These are phyloP conservation scores for Caenorhabditis brenneri DNA, from an alignment of 1,140 invertebrate species.

Conservation along the genomic window DNA sequence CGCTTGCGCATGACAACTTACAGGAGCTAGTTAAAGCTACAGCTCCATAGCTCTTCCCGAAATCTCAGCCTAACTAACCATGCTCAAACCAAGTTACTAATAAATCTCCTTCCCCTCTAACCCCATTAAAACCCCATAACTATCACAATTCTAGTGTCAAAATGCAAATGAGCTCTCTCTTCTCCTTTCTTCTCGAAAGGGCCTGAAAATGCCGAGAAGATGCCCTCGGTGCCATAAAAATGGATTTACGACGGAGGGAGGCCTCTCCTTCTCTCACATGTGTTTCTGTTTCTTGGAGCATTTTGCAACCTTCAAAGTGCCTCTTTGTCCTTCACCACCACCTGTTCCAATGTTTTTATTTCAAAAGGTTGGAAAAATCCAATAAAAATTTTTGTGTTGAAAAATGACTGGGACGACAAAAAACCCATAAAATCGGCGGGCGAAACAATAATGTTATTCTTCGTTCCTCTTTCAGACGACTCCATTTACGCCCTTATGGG, in stretches of 20 bases:
- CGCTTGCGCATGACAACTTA: too few species aligned
- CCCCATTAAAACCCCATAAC: not conserved
- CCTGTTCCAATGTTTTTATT: not conserved
- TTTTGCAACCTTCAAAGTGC: not conserved
- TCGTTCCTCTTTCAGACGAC: not conserved
- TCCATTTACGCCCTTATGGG: not conserved
- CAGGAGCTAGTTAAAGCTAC: too few species aligned
- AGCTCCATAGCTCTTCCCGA: too few species aligned
- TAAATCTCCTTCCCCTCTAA: too few species aligned
- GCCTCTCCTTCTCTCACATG: not conserved
- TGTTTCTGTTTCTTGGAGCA: not conserved
- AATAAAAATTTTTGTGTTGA: not conserved
- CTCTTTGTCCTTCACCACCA: not conserved
- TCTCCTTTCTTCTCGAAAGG: not conserved
- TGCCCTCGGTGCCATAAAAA: not conserved
- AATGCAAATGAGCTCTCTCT: slow-evolving; percentile 21
- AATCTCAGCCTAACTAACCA: too few species aligned
- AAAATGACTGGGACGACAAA: not conserved
- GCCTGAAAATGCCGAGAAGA: not conserved
- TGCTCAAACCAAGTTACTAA: too few species aligned
- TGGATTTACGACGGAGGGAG: slow-evolving; percentile 13
- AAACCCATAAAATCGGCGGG: not conserved
- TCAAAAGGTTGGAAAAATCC: too few species aligned
- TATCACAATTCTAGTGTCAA: not conserved
- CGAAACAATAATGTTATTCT: slow-evolving; percentile 17